These are phyloP conservation scores for Elaeidobius kamerunicus DNA, from an alignment of 2,888 invertebrate genomes.

Conservation along the genomic window DNA sequence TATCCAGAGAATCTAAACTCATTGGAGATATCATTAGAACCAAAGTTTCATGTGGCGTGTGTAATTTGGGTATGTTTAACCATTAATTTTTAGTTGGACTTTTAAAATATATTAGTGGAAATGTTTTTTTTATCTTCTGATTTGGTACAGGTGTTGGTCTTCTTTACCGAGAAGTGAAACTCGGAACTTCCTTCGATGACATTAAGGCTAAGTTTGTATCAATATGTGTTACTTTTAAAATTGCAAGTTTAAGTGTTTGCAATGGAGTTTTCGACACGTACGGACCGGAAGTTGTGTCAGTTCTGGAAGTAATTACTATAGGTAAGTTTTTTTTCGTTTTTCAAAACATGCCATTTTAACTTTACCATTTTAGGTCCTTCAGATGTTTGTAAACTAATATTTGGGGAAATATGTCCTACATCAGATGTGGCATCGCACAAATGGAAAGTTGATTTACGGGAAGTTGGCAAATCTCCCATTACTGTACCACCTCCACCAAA, in stretches of 20 bases:
- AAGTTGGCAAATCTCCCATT: slow-evolving; percentile 69
- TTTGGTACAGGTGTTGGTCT: slow-evolving; percentile 64
- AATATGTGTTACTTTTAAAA: slow-evolving; percentile 79
- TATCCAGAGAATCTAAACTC: slow-evolving; percentile 33
- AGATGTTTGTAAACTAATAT: slow-evolving; percentile 86
- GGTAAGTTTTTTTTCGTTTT: slow-evolving; percentile 25
- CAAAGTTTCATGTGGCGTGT: slow-evolving; percentile 39
- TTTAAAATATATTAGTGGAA: not conserved
- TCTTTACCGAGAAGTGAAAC: slow-evolving; percentile 67
- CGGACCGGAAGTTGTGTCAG: slow-evolving; percentile 59
- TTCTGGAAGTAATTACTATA: slow-evolving; percentile 36
- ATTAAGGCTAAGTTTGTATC: slow-evolving; percentile 77
- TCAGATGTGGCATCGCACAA: slow-evolving; percentile 83
- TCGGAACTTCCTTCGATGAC: slow-evolving; percentile 74
- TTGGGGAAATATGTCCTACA: slow-evolving; percentile 85
- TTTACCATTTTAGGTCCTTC: slow-evolving; percentile 57
- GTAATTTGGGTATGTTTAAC: slow-evolving; percentile 35
- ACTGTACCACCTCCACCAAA: not conserved
- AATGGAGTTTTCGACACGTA: slow-evolving; percentile 80
- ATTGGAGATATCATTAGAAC: slow-evolving; percentile 37
- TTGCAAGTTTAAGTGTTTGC: slow-evolving; percentile 82
- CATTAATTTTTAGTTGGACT: not conserved
- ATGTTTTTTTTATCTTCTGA: slow-evolving; percentile 1
- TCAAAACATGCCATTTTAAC: not conserved
- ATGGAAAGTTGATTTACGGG: slow-evolving; percentile 83